A percentile compares a stretch with the other conserved stretches of the same genome.
phyloP scores from a whole-genome alignment of 1,140 invertebrate genomes.

The Tribolium madens region DNA sequence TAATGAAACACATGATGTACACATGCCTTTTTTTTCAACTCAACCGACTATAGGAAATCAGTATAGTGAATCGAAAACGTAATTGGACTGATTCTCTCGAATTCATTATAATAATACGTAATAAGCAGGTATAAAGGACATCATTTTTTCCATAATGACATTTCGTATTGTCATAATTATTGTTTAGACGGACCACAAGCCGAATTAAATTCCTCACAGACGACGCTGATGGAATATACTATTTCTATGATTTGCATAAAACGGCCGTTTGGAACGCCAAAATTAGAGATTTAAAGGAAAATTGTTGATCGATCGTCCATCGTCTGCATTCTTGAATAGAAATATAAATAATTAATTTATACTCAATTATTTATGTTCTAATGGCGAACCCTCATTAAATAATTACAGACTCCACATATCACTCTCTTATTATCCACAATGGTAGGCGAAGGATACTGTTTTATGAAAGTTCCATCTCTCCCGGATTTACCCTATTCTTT shows the following conservation, averaged over 20 bases:
- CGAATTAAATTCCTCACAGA: constrained; percentile 34
- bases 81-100: constrained; percentile 40
- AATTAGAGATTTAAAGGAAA: too few species aligned
- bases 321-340: too few species aligned
- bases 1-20: constrained; percentile 44
- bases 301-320: too few species aligned
- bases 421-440: too few species aligned
- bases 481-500: background rate
- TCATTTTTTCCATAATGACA: constrained; percentile 48
- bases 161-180: constrained; percentile 47
- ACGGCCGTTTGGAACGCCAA: background rate
- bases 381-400: background rate
- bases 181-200: constrained; percentile 29
- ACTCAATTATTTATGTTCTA: too few species aligned
- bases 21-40: constrained; percentile 35
- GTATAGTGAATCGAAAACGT: constrained; percentile 38
- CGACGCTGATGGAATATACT: background rate
- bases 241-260: background rate
- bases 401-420: background rate
- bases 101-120: constrained; percentile 51
- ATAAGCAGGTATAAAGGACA: constrained; percentile 46
- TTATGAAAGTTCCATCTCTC: too few species aligned
- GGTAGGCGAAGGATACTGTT: too few species aligned
- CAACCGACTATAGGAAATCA: constrained; percentile 39
- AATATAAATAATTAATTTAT: too few species aligned